Base-by-base conservation (phyloP, 2,797 vertebrate genomes). In the Sphaeramia orbicularis region DNA sequence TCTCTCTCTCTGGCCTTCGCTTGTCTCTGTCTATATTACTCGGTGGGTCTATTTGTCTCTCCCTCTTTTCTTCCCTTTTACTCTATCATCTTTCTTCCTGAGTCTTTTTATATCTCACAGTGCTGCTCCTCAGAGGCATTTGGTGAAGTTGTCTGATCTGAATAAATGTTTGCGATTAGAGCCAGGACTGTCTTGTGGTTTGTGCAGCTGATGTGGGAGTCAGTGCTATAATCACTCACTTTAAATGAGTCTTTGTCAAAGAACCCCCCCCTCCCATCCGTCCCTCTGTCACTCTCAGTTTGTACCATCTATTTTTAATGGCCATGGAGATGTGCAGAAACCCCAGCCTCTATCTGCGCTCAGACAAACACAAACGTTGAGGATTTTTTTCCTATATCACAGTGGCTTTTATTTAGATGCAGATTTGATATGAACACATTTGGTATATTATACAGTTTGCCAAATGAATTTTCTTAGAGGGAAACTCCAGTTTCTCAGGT, bases 121-220 rank as follows among this genome's bases (percentile, higher is more conserved):
- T 74, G 65, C 77, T 62, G 75, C 61, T 82, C 78, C 80, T 81
- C 73, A 53, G 86, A 85, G 89, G 74, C 71, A 21, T 65, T 58
- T 42, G 21, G 51, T 45, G 51, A 57, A 73, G 80, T 77, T 73
- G 86, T 90, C 80, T 89, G 87, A 89, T 92, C 76, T 85, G 90
- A 91, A 91, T 89, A 90, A 92, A 90, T 92, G 90, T 91, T 91
- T 91, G 84, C 61, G 81, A 90, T 92, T 90, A 89, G 78, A 78
- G 83, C 40, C 14, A 3, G 61, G 44, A 72, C 81, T 73, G 75
- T 87, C 71, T 86, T 76, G 84, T 65, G 87, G 67, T 72, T 86
- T 84, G 75, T 66, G 82, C 61, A 78, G 82, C 62, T 54, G 55
- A 63, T 63, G 78, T 65, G 78, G 77, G 80, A 88, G 74, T 44